phyloP scores from a whole-genome alignment of 2,888 invertebrate species.

The Melanostoma mellinum region DNA sequence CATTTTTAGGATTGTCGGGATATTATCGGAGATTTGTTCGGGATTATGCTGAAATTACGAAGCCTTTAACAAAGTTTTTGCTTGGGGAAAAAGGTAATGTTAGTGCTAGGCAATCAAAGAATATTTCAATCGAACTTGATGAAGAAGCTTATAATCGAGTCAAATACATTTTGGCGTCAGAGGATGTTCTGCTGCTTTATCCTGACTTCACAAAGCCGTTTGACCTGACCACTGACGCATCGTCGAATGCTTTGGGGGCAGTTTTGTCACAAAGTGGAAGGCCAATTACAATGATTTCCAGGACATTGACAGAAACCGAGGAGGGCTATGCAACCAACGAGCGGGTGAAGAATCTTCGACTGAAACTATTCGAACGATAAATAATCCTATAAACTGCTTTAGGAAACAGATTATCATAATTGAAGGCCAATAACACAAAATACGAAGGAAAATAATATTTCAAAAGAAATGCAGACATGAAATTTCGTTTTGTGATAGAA shows the following conservation, averaged over 20 bases:
- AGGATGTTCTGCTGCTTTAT: slow-evolving; percentile 46
- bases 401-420: slow-evolving; percentile 1
- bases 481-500: slow-evolving; percentile 5
- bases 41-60: no score
- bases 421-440: not conserved
- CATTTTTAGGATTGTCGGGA: no score
- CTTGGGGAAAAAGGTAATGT: slow-evolving; percentile 52
- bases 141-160: slow-evolving; percentile 36
- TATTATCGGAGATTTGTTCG: no score
- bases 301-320: slow-evolving; percentile 48
- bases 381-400: slow-evolving; percentile 16
- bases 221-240: slow-evolving; percentile 58
- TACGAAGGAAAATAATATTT: slow-evolving; percentile 54
- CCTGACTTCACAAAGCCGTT: slow-evolving; percentile 49
- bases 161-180: slow-evolving; percentile 42
- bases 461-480: slow-evolving; percentile 25
- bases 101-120: slow-evolving; percentile 45
- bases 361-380: slow-evolving; percentile 10
- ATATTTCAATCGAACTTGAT: slow-evolving; percentile 37
- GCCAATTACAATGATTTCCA: slow-evolving; percentile 56
- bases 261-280: slow-evolving; percentile 60
- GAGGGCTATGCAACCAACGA: slow-evolving; percentile 75
- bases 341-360: slow-evolving; percentile 70
- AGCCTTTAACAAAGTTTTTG: slow-evolving; percentile 50
- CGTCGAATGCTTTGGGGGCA: slow-evolving; percentile 45